These are phyloP conservation scores for Montipora sp. DNA, from an alignment of 64 coral and sea anemone species.

Conservation along the genomic window DNA sequence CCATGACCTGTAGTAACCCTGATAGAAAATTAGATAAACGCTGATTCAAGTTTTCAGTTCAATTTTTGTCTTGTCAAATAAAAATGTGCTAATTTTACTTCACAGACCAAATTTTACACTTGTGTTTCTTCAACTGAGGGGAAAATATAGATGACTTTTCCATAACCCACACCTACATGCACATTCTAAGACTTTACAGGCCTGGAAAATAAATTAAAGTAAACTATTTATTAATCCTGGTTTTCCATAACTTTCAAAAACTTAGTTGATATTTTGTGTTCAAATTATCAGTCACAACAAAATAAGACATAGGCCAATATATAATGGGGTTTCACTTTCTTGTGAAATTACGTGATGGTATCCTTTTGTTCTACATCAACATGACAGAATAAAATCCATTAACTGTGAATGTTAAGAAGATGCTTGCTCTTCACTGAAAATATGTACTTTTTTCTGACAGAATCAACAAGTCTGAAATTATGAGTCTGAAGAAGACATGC, in stretches of 20 bases:
- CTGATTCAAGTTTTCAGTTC: no score
- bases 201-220: conserved; percentile 9
- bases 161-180: background rate
- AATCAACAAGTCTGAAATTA: conserved; percentile 5
- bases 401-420: background rate
- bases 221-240: conserved; percentile 9
- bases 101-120: no score
- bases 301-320: conserved; percentile 4
- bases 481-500: conserved; percentile 12
- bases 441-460: background rate
- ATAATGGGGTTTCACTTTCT: background rate
- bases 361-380: no score
- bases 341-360: no score
- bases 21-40: background rate
- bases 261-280: conserved; percentile 9
- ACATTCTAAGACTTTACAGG: conserved; percentile 6
- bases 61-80: background rate
- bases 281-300: conserved; percentile 7
- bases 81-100: conserved; percentile 8
- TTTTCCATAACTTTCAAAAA: background rate
- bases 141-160: no score
- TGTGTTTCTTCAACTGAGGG: background rate
- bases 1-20: background rate
- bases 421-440: background rate
- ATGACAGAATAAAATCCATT: conserved; percentile 1